Base-by-base conservation (phyloP, 1,140 invertebrate species). In the Goniozus legneri region DNA sequence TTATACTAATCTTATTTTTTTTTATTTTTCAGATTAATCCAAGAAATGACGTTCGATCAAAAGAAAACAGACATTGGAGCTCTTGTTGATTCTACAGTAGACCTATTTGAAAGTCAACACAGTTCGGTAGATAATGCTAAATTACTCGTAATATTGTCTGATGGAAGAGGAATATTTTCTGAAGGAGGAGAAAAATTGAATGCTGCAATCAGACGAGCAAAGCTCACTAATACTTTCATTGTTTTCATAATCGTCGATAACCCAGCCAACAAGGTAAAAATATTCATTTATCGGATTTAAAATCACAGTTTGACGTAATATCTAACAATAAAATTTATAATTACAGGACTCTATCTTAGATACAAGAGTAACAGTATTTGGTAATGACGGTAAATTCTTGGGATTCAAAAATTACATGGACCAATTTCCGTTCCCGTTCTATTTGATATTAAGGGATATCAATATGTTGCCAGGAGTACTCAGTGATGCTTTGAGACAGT, bases 351-450 rank as follows among this genome's bases (percentile, higher is more conserved):
- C 94, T 1, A 93, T 98, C 63, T 79, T 97, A 61, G 94, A 98
- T 63, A 92, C 97, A 52, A 81, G 85, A 54, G 80, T 85, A 58
- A 84, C 90, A 12, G 67, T 87, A 6, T 87, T 94, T 59, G 8
- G 30, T 8, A 80, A 82, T 65, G 77, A 80, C 52, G 76, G 82
- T 50, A 76, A 88, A 76, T 59, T 82, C 8, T 62, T 79, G 31
- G 76, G 76, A 34, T 82, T 89, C 50, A 73, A 83, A 61, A 81
- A 83, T 10, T 98, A 98, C 69, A 85, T 99, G 80, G 94, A 97
- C 57, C 82, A 80, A 50, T 99, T 99, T 73, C 97, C 97, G 4
- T 99, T 99, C 68, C 95, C 95, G n/a, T 98, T 95, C 78, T 99
- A 98, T 71, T 82, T 98, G 16, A 90, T 99, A 56, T 79, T 99